These are phyloP conservation scores for Delia radicum DNA, from an alignment of 1,140 invertebrate genomes.

Conservation along the genomic window DNA sequence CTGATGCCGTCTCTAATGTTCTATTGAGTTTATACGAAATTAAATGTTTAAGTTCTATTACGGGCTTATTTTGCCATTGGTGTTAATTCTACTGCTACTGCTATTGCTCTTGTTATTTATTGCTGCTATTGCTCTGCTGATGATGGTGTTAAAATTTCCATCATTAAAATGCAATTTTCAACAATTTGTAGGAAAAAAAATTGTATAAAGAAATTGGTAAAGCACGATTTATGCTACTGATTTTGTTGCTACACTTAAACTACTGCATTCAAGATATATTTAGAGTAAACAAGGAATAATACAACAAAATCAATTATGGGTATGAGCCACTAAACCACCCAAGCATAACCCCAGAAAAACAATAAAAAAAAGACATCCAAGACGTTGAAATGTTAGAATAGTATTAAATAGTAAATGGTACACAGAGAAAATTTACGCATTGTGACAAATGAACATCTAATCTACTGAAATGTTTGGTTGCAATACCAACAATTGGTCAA, in stretches of 20 bases:
- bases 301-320: background rate
- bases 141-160: slow-evolving; percentile 19
- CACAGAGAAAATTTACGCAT: too few relatives aligned
- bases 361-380: too few relatives aligned
- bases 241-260: background rate
- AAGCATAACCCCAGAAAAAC: too few relatives aligned
- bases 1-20: too few relatives aligned
- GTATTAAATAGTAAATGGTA: too few relatives aligned
- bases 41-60: too few relatives aligned
- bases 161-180: slow-evolving; percentile 22
- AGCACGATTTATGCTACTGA: background rate
- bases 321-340: background rate
- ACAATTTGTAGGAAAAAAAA: slow-evolving; percentile 5
- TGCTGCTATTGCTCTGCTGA: background rate
- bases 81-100: background rate
- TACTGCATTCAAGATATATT: background rate
- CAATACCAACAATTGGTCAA: too few relatives aligned
- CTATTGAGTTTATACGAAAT: too few relatives aligned
- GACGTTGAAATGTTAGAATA: too few relatives aligned
- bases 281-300: background rate
- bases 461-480: too few relatives aligned
- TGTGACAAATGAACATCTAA: too few relatives aligned
- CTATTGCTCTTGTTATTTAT: background rate
- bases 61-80: background rate
- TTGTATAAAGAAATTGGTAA: background rate